Base-by-base conservation (phyloP, 2,888 invertebrate species). In the Meloe dianella region DNA sequence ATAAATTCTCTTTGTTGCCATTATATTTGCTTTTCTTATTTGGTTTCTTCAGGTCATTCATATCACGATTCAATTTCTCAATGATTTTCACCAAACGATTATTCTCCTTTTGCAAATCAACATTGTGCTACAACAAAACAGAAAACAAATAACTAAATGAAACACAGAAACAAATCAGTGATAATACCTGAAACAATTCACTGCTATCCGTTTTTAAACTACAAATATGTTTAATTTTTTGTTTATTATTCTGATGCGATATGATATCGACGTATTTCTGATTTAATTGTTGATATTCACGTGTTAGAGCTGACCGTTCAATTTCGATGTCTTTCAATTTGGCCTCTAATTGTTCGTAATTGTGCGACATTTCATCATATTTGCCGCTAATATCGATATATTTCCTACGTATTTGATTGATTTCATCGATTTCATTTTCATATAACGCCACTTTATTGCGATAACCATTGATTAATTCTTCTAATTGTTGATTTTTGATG, bases 211-310 rank as follows among this genome's bases (percentile, higher is more conserved):
- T 79, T 76, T 86, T 86, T 24, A 87, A 72, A 68, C 85, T 84
- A 1, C 79, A 76, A 24, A 87, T 74, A 74, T 90, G 88, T 66
- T 88, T 87, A 60, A 89, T 88, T 78, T 88, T 89, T 78, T 90
- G 90, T 73, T 86, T 88, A 71, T 87, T 87, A 78, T 90, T 91
- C 72, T 89, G 88, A 74, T 90, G 89, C 0, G 89, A 89, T n/a
- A 90, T 80, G 61, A 88, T 79, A 67, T 87, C 85, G 1, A 88
- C 87, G 76, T 89, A 89, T 72, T 89, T 87, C 58, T 84, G 78
- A 14, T 85, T 84, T 60, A 89, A 81, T 66, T 87, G 85, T 71
- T 85, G 82, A 47, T 87, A 84, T 75, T 88, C 86, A 4, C 81
- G 80, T 72, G 85, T 84, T 3, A 85, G 83, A 54, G 80, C 80